A percentile compares a stretch with the other conserved stretches of the same genome.
phyloP scores from a whole-genome alignment of 2,113 vertebrate species.

The Nothoprocta perdicaria region DNA sequence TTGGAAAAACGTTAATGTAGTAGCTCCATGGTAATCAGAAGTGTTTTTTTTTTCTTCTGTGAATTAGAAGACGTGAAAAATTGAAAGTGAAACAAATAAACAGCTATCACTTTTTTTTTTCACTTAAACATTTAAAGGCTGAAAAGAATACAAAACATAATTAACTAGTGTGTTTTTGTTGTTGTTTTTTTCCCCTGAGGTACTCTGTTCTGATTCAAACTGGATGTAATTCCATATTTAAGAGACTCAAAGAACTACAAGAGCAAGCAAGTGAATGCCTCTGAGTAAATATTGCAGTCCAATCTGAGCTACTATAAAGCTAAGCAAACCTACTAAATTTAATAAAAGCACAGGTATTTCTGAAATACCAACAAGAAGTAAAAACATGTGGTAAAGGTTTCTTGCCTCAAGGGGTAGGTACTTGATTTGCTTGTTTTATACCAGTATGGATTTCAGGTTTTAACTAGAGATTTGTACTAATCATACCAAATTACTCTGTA shows the following conservation, averaged over 20 bases:
- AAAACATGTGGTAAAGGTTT: neutral
- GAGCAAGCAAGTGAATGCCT: neutral
- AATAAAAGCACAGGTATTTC: neutral
- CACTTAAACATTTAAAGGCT: neutral
- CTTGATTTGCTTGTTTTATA: neutral
- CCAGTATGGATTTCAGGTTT: slow-evolving; percentile 34
- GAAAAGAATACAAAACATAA: neutral
- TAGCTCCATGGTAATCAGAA: neutral
- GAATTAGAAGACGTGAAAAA: neutral
- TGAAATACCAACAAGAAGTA: neutral
- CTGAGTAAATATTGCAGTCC: neutral
- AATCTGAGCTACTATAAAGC: neutral
- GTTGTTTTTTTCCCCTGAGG: neutral
- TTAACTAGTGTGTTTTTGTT: too few species aligned
- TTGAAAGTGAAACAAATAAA: neutral
- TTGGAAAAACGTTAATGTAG: neutral
- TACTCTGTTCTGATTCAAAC: neutral
- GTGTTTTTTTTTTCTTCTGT: neutral
- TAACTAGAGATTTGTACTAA: slow-evolving; percentile 37
- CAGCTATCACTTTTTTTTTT: neutral
- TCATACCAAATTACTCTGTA: slow-evolving; percentile 15
- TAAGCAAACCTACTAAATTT: neutral
- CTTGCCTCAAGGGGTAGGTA: neutral
- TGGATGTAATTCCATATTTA: neutral
- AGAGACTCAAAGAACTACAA: neutral